phyloP scores from a whole-genome alignment of 1,140 invertebrate species.

The Listronotus bonariensis region DNA sequence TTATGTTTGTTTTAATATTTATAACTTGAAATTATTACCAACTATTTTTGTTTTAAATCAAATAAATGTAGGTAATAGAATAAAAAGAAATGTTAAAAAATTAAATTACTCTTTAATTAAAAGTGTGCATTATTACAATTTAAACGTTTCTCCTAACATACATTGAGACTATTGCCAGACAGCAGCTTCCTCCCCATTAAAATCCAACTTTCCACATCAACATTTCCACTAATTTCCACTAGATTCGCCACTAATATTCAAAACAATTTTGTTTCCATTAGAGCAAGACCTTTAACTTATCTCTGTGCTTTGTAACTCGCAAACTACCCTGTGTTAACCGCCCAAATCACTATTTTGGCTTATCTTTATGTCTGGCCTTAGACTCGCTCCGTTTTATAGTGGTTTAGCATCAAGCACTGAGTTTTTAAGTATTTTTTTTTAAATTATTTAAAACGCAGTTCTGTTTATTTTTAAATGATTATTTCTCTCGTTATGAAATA shows the following conservation, averaged over 20 bases:
- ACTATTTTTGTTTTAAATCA: no score
- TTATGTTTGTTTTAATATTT: no score
- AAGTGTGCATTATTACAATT: no score
- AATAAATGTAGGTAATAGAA: no score
- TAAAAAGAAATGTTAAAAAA: no score
- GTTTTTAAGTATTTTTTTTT: not conserved
- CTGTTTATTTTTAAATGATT: no score
- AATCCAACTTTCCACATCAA: conserved; percentile 7
- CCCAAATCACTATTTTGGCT: conserved; percentile 15
- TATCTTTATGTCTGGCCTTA: conserved; percentile 11
- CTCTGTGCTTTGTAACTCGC: conserved; percentile 22
- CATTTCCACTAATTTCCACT: conserved; percentile 16
- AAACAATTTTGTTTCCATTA: conserved; percentile 29
- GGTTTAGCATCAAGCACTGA: not conserved
- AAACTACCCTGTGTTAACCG: conserved; percentile 24
- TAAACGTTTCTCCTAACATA: no score
- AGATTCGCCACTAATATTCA: conserved; percentile 10
- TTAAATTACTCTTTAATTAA: no score
- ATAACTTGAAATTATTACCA: no score
- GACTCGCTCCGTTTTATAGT: not conserved
- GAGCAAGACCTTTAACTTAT: conserved; percentile 15
- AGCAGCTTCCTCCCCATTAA: not conserved
- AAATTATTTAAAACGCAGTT: no score
- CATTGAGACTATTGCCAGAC: no score
- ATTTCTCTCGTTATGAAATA: no score